phyloP scores from a whole-genome alignment of 2,113 vertebrate species.

The Barbus barbus region DNA sequence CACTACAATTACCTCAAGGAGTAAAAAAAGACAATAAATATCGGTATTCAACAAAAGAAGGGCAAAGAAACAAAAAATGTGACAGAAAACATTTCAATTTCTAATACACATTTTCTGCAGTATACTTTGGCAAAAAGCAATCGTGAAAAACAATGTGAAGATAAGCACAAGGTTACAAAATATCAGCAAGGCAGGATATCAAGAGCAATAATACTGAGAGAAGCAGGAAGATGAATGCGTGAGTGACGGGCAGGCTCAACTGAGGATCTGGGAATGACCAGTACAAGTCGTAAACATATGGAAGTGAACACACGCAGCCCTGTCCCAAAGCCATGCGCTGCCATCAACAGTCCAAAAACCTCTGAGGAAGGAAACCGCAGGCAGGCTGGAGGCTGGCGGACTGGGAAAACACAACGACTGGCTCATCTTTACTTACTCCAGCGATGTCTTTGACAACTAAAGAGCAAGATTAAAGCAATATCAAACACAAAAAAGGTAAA shows the following conservation, averaged over 20 bases:
- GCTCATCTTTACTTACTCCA: conserved; percentile 32
- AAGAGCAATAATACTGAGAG: conserved; percentile 30
- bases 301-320: conserved; percentile 9
- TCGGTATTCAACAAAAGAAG: conserved; percentile 46
- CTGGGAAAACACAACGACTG: conserved; percentile 39
- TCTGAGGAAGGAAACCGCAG: neutral
- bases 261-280: conserved; percentile 45
- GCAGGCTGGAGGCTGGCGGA: conserved; percentile 28
- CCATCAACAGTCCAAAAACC: neutral
- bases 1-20: conserved; percentile 18
- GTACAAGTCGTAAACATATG: conserved; percentile 40
- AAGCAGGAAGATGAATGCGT: conserved; percentile 25
- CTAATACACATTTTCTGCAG: conserved; percentile 52
- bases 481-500: conserved; percentile 46
- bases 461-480: conserved; percentile 45
- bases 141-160: conserved; percentile 27
- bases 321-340: conserved; percentile 11
- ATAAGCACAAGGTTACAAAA: conserved; percentile 27
- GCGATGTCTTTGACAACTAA: conserved; percentile 42
- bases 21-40: conserved; percentile 55
- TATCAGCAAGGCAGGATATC: conserved; percentile 51
- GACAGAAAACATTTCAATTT: neutral
- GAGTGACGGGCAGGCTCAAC: conserved; percentile 54
- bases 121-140: conserved; percentile 62
- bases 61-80: conserved; percentile 16